phyloP scores from a whole-genome alignment of 2,888 invertebrate species.

The Dynastes maya region DNA sequence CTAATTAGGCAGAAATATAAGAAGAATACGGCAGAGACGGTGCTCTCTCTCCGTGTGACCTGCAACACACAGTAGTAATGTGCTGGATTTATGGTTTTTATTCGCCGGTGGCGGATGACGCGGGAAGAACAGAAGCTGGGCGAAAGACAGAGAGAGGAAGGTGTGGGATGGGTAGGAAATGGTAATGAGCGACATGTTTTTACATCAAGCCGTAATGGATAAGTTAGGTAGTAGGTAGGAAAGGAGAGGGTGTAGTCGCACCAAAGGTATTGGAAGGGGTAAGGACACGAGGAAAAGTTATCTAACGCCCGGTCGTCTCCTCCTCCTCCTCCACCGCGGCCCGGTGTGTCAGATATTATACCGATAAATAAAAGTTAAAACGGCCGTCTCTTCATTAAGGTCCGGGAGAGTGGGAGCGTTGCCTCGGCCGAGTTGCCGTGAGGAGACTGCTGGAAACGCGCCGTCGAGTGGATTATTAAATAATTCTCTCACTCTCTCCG shows the following conservation, averaged over 20 bases:
- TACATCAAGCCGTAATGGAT: conserved; percentile 61
- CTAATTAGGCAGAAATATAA: conserved; percentile 60
- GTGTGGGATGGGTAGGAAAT: conserved; percentile 53
- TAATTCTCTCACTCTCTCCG: conserved; percentile 37
- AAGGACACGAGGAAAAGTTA: conserved; percentile 54
- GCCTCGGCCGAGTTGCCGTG: background rate
- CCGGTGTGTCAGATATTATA: conserved; percentile 54
- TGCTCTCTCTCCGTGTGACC: conserved; percentile 32
- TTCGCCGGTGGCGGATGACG: conserved; percentile 53
- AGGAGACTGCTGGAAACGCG: conserved; percentile 5
- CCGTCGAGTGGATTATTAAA: conserved; percentile 40
- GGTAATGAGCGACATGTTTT: conserved; percentile 60
- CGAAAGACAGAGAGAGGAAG: background rate
- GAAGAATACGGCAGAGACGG: conserved; percentile 37
- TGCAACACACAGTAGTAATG: conserved; percentile 53
- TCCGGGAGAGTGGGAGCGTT: background rate
- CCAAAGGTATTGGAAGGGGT: conserved; percentile 37
- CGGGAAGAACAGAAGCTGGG: background rate
- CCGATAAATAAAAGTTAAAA: conserved; percentile 59
- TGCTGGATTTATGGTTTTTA: conserved; percentile 61
- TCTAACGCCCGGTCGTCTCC: conserved; percentile 41
- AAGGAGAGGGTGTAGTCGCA: conserved; percentile 23
- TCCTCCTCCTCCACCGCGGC: conserved; percentile 15
- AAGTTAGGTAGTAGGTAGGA: conserved; percentile 57
- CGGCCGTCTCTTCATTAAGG: conserved; percentile 50